phyloP scores from a whole-genome alignment of 2,888 invertebrate species.

The Mantis religiosa region DNA sequence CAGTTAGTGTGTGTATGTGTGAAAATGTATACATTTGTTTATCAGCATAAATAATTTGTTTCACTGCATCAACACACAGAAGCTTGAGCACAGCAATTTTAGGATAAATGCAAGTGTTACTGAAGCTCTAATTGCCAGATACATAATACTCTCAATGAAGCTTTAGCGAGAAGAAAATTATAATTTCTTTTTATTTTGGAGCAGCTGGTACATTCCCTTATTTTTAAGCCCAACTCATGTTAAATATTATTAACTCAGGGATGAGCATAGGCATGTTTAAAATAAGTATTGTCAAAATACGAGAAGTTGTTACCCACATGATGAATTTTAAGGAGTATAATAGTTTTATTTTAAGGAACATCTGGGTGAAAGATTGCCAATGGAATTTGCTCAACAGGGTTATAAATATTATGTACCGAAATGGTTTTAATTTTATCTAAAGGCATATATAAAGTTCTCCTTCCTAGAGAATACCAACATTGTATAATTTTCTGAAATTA shows the following conservation, averaged over 20 bases:
- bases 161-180: neutral
- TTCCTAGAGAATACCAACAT: neutral
- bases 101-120: neutral
- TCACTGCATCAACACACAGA: neutral
- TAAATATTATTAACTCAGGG: neutral
- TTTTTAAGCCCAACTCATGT: neutral
- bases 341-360: neutral
- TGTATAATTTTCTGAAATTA: neutral
- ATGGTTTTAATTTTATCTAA: neutral
- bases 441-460: neutral
- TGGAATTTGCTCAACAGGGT: neutral
- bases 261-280: neutral
- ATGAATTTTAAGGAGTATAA: neutral
- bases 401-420: neutral
- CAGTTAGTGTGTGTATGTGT: neutral
- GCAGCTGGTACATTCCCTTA: neutral
- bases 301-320: neutral
- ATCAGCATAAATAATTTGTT: neutral
- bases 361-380: neutral
- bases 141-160: neutral
- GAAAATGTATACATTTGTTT: neutral
- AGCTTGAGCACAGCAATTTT: neutral
- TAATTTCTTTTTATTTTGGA: neutral
- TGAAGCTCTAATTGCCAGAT: neutral
- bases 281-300: neutral